Base-by-base conservation (phyloP, 2,113 vertebrate species). In the Gopherus evgoodei region DNA sequence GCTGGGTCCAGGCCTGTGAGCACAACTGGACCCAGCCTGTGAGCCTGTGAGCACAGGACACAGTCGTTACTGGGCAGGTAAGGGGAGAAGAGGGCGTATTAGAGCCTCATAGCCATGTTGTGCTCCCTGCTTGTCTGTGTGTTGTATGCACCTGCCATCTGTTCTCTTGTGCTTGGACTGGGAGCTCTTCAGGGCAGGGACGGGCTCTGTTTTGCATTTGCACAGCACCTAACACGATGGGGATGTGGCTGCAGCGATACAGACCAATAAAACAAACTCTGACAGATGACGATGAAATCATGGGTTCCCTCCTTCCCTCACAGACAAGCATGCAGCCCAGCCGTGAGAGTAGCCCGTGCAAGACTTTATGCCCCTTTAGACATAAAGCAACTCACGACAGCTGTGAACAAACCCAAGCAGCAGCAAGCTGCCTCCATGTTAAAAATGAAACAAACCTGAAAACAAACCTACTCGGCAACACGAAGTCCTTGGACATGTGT, bases 61-160 rank as follows among this genome's bases (percentile, higher is more conserved):
- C 22, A 9, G 31, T 1, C 57, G 21, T 59, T 3, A 16, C 54
- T 42, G 0, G 0, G 0, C 1, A 3, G 16, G 53, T 0, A 13
- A 57, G 42, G 47, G 19, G 47, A 56, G 44, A 76, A 0, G 5
- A 8, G 35, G 19, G 16, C 49, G 38, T 3, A 42, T 1, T 0
- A 3, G 52, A 6, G 27, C 29, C 12, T 57, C 47, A 0, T 35
- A 86, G 81, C 78, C 78, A 86, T 53, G 31, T 17, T 27, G 22
- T 0, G 11, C 52, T 56, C 16, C 65, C 50, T 6, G 4, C 17
- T 50, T 52, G 5, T 5, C 42, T 8, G 13, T 0, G 0, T 10
- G 53, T 16, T 12, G 1, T 0, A 87, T 0, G 56, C 65, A 72
- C 17, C 14, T 0, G 35, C 4, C 69, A 21, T 27, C 22, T 7